A percentile compares a stretch with the other conserved stretches of the same genome.
These are phyloP conservation scores for Sebastes hubbsi DNA, from an alignment of 2,797 vertebrate genomes.

Conservation along the genomic window DNA sequence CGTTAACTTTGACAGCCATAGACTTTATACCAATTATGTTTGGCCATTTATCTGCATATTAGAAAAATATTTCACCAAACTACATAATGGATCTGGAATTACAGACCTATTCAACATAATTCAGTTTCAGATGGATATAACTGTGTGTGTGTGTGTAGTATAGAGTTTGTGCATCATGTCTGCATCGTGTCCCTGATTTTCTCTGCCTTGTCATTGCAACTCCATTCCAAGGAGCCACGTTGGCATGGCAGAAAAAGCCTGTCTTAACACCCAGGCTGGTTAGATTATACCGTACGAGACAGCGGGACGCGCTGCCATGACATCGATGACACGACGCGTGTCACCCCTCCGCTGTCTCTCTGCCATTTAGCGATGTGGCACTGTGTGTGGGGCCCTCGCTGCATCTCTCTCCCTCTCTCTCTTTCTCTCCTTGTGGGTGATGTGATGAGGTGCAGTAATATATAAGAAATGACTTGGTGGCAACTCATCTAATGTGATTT, in stretches of 20 bases:
- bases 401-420: conserved; percentile 28
- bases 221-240: conserved; percentile 46
- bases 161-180: conserved; percentile 35
- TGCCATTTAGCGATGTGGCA: conserved; percentile 53
- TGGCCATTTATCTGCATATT: not conserved
- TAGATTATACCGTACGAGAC: conserved; percentile 65
- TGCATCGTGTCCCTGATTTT: conserved; percentile 31
- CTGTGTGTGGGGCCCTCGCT: conserved; percentile 34
- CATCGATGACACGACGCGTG: conserved; percentile 68
- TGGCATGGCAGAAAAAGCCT: conserved; percentile 58
- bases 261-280: conserved; percentile 53
- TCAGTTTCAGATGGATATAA: conserved; percentile 6
- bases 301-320: conserved; percentile 59
- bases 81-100: conserved; percentile 10
- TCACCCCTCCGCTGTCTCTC: conserved; percentile 62
- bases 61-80: not conserved
- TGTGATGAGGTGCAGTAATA: conserved; percentile 72
- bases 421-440: conserved; percentile 44
- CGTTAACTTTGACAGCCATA: too few relatives aligned
- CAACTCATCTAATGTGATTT: conserved; percentile 79
- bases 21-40: conserved; percentile 2
- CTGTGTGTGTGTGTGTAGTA: not conserved
- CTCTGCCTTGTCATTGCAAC: conserved; percentile 30
- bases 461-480: conserved; percentile 75
- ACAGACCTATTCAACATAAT: not conserved